These are phyloP conservation scores for Muscicapa comitata DNA, from an alignment of 2,797 vertebrate species.

Conservation along the genomic window DNA sequence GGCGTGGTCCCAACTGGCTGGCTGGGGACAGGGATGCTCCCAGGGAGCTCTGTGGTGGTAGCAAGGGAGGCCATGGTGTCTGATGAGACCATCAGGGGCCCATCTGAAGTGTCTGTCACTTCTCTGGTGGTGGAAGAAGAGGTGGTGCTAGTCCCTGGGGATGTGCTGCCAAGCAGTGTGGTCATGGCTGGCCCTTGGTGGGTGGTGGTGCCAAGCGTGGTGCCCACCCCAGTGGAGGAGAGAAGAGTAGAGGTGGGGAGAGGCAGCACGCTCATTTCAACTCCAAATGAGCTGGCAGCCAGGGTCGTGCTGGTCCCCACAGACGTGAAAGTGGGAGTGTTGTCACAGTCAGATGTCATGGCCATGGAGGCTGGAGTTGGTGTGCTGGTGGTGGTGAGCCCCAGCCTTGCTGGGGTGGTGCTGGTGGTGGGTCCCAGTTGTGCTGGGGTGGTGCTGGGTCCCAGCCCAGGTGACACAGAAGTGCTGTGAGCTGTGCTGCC, in stretches of 20 bases:
- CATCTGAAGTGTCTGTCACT: background rate
- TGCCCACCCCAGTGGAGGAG: background rate
- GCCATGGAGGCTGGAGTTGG: background rate
- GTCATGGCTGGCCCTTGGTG: background rate
- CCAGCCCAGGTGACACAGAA: background rate
- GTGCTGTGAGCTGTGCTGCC: background rate
- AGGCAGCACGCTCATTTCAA: fast-evolving
- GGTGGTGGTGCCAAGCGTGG: background rate
- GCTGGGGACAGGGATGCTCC: background rate
- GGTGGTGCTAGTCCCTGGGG: background rate
- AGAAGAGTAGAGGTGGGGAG: background rate
- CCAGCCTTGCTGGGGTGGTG: fast-evolving
- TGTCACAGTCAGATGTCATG: fast-evolving
- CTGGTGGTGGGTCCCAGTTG: background rate
- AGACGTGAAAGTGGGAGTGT: fast-evolving
- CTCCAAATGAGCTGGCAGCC: background rate
- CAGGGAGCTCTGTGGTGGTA: background rate
- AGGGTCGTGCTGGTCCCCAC: background rate
- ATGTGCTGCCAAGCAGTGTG: background rate
- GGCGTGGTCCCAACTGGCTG: fast-evolving
- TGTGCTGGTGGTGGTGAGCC: fast-evolving
- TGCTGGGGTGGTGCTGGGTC: background rate
- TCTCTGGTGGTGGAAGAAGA: background rate
- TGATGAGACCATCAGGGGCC: fast-evolving
- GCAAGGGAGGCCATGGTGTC: background rate